Evolutionary conservation across 2,888 invertebrate genomes (phyloP).

Genomic region (Altica lythri): DNA sequence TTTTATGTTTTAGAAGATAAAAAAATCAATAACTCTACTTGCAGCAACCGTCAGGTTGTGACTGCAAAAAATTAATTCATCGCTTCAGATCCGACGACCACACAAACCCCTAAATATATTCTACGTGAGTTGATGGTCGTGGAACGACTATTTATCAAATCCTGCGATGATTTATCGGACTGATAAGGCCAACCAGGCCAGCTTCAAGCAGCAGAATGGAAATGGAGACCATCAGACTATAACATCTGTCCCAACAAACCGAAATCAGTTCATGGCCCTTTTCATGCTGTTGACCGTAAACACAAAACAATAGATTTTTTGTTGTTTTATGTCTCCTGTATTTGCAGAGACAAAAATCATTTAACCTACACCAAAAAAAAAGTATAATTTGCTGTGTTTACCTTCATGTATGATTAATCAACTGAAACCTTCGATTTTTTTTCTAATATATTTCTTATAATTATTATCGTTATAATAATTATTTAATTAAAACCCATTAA

Average conservation of each 20-base stretch:
- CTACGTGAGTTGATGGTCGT: slow-evolving; percentile 9
- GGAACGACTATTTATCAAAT: slow-evolving; percentile 18
- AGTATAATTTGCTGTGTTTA: too few species aligned
- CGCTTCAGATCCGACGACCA: slow-evolving; percentile 2
- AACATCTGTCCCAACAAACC: slow-evolving; percentile 18
- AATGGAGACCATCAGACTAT: slow-evolving; percentile 12
- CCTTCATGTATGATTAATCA: too few species aligned
- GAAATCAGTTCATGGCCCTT: slow-evolving; percentile 12
- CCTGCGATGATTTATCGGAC: slow-evolving; percentile 22
- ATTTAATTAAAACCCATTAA: too few species aligned
- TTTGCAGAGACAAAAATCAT: not conserved
- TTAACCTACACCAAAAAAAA: too few species aligned
- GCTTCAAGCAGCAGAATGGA: slow-evolving; percentile 17
- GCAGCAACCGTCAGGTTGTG: too few species aligned
- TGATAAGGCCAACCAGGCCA: slow-evolving; percentile 19
- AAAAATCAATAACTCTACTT: too few species aligned
- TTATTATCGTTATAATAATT: too few species aligned
- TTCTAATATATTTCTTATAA: too few species aligned
- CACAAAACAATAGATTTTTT: slow-evolving; percentile 16
- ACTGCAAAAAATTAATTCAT: slow-evolving; percentile 20
- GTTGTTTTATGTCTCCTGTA: slow-evolving; percentile 18
- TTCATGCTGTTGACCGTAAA: slow-evolving; percentile 15
- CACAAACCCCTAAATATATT: slow-evolving; percentile 14
- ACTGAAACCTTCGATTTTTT: too few species aligned
- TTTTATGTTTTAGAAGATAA: too few species aligned